Evolutionary conservation across 2,888 invertebrate species (phyloP), one percentile per base, ranked within the genome.

Genomic region (Pseudococcus longispinus): DNA sequence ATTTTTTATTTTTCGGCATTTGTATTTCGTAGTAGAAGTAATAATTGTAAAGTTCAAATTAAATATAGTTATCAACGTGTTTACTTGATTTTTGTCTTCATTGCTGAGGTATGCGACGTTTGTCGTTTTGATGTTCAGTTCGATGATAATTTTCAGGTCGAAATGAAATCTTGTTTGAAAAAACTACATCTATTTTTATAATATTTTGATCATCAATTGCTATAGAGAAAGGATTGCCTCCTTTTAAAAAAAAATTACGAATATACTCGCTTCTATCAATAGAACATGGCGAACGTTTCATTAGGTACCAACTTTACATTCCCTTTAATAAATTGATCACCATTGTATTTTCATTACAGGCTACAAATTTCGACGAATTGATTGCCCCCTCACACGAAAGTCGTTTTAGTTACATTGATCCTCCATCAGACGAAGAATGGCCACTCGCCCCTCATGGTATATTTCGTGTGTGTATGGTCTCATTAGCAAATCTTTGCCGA

Each of bases 401-500:
- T 29, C 70, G 70, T 70, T 70, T 70, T 18, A 70, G 70, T 70
- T 70, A 70, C n/a, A 29, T 70, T 32, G 70, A 70, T 18, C 26
- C 29, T 18, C 26, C 15, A 18, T 70, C 70, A 3, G 70, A 70
- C 5, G 70, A 70, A 70, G 70, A 70, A 70, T 70, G 70, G 70
- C 70, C 70, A n/a, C 0, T 70, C n/a, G 70, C 70, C n/a, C 70
- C 70, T 70, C 70, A 70, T 70, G 70, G 70, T 70, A 70, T 70
- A 29, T 70, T 70, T 70, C 70, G 70, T 5, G 89, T 89, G 0
- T 84, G 89, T 46, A 89, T 89, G 80, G 88, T 89, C 0, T 90
- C 89, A 74, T 87, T 89, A 85, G 98, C 98, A 13, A 98, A 98
- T 90, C 98, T 97, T 89, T 98, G 98, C 91, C 94, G 98, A 6